Evolutionary conservation across 1,140 invertebrate species (phyloP), one percentile per base, ranked within the genome.

Genomic region (Rhagoletis zephyria): DNA sequence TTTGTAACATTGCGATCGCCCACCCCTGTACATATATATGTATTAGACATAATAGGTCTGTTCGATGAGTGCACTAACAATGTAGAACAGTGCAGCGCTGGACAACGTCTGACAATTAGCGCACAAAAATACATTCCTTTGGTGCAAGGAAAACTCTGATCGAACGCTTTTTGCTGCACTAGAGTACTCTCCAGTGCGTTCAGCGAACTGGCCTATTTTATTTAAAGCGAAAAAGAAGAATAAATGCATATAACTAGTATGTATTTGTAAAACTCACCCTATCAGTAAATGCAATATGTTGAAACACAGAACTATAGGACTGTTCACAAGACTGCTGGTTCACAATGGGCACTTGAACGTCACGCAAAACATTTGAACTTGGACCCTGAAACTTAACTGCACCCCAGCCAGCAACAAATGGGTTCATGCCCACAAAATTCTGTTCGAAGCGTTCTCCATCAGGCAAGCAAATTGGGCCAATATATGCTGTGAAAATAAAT

Each of bases 401-500:
- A 7, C 92, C 92, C 90, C 90, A 93, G 42, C 92, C 92, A 70
- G 95, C 95, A 42, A 96, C 93, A 88, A 95, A 96, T 1, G 95
- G 95, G 89, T 91, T 93, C 81, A 91, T 91, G 10, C 91, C 92
- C 0, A 94, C 92, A 30, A 94, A 95, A 67, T 93, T 90, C 63
- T 93, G 92, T 14, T 91, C 90, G 14, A 95, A 91, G 16, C 93
- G 90, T 12, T 93, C 90, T 10, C 93, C 89, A 4, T 94, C 88
- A 5, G 96, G 96, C 59, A 97, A 92, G 91, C 97, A 97, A 88
- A 97, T 95, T 0, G 96, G 96, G 88, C 93, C 93, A 56, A 97
- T 95, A 19, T 93, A 91, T 45, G 91, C 95, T 96, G 90, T 64
- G 93, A 92, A 89, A 70, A 90, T 14, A 59, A 0, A 65, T 61